Conservation (phyloP, 1,140 invertebrate genomes). For the Liolophura sinensis region DNA sequence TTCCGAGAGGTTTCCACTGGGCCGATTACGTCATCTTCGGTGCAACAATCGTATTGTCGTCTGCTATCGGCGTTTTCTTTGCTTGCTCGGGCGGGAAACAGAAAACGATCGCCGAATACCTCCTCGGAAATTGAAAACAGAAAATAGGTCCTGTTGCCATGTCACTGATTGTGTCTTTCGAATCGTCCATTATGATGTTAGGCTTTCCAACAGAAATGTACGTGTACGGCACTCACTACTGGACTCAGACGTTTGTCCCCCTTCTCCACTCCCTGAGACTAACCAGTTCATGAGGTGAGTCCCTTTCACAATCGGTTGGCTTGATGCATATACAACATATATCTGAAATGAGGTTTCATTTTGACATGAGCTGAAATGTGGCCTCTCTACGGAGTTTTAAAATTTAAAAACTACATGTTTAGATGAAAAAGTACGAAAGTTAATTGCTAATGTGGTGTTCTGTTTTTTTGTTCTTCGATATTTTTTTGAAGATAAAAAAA, state of each 20-base stretch:
- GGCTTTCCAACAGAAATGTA: conserved; percentile 34
- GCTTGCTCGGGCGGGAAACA: conserved; percentile 22
- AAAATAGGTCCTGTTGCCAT: conserved; percentile 30
- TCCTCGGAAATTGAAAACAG: conserved; percentile 29
- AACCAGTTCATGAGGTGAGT: conserved; percentile 83
- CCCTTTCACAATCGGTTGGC: background rate
- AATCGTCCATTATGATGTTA: conserved; percentile 39
- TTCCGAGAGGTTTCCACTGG: conserved; percentile 7
- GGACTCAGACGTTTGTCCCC: conserved; percentile 76
- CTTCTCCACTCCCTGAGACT: conserved; percentile 85
- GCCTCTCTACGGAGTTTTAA: no score
- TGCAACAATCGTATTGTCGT: conserved; percentile 29
- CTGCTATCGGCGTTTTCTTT: conserved; percentile 37
- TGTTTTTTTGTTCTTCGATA: no score
- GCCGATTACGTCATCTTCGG: conserved; percentile 42
- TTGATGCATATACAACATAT: no score
- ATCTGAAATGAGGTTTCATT: no score
- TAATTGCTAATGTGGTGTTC: no score
- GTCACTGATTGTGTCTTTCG: conserved; percentile 38
- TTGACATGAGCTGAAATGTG: no score
- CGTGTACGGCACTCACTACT: conserved; percentile 17
- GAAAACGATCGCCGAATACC: conserved; percentile 26
- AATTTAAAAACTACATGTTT: no score
- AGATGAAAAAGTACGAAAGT: no score
- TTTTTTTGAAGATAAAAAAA: no score